phyloP scores from a whole-genome alignment of 2,113 vertebrate species.

The Electrona antarctica region DNA sequence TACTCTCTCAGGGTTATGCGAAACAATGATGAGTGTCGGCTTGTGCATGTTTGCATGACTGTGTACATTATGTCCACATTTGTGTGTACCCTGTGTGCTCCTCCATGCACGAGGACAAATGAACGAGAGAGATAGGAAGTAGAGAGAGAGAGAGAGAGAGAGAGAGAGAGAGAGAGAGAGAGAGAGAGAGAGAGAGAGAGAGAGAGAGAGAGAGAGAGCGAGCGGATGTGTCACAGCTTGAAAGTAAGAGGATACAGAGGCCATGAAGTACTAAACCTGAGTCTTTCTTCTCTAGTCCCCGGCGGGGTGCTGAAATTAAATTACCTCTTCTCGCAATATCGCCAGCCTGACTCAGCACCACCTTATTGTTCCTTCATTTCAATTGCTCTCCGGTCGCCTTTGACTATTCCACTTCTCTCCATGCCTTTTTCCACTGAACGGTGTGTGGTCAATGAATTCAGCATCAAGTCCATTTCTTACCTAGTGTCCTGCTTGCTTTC shows the following conservation, averaged over 20 bases:
- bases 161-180: neutral
- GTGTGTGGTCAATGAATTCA: conserved; percentile 39
- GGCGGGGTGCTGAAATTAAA: conserved; percentile 62
- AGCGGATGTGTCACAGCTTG: conserved; percentile 35
- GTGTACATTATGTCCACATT: too few species aligned
- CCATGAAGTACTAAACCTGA: conserved; percentile 39
- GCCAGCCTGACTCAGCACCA: conserved; percentile 70
- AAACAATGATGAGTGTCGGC: too few species aligned
- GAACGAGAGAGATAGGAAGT: too few species aligned
- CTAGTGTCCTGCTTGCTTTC: neutral
- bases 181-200: conserved; percentile 13
- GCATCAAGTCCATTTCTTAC: conserved; percentile 46
- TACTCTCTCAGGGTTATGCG: too few species aligned
- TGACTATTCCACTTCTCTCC: conserved; percentile 42
- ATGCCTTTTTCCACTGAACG: conserved; percentile 24
- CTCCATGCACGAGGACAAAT: too few species aligned
- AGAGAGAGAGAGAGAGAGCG: conserved; percentile 7
- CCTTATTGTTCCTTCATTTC: conserved; percentile 64
- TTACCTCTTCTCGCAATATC: conserved; percentile 65
- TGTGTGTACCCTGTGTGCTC: too few species aligned
- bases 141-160: too few species aligned
- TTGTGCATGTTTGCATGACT: too few species aligned
- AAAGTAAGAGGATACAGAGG: conserved; percentile 45
- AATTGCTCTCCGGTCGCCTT: conserved; percentile 61
- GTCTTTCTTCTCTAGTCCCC: conserved; percentile 48